Evolutionary conservation across 2,797 vertebrate species (phyloP).

Genomic region (Tenualosa thibaudeaui): DNA sequence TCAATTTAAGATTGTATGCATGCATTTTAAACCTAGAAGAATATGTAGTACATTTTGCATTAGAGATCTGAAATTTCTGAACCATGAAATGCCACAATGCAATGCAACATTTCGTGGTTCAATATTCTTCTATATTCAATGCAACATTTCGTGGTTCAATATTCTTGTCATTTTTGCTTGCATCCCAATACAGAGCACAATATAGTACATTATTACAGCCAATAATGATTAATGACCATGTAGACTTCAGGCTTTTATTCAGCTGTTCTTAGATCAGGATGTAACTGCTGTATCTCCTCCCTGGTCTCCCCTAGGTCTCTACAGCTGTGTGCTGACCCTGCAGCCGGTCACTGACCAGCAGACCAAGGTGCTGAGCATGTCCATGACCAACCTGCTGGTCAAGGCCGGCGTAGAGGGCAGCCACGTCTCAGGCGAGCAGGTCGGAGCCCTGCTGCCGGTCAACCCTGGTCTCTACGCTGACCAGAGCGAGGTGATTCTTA

Average conservation of each 20-base stretch:
- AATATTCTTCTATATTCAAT: no score
- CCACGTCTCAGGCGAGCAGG: conserved; percentile 67
- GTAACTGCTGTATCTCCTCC: background rate
- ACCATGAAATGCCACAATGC: no score
- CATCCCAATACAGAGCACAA: no score
- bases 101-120: no score
- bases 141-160: no score
- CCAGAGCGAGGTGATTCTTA: conserved; percentile 84
- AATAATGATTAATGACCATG: no score
- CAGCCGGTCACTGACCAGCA: conserved; percentile 80
- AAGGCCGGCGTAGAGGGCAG: conserved; percentile 70
- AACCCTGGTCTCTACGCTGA: conserved; percentile 84
- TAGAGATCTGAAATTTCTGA: no score
- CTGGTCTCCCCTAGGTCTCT: conserved; percentile 75
- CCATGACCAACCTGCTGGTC: conserved; percentile 75
- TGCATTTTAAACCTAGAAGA: no score
- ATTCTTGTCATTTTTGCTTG: no score
- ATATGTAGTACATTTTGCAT: no score
- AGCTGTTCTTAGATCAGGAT: background rate
- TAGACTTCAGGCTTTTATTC: background rate
- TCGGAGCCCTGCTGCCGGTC: conserved; percentile 75
- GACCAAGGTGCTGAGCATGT: conserved; percentile 77
- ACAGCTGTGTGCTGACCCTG: conserved; percentile 81
- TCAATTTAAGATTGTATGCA: no score
- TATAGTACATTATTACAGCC: no score